Percentiles rank a stretch among this genome's conserved stretches.
Conservation (phyloP, 1,140 invertebrate genomes). For the Aphelenchoides besseyi region DNA sequence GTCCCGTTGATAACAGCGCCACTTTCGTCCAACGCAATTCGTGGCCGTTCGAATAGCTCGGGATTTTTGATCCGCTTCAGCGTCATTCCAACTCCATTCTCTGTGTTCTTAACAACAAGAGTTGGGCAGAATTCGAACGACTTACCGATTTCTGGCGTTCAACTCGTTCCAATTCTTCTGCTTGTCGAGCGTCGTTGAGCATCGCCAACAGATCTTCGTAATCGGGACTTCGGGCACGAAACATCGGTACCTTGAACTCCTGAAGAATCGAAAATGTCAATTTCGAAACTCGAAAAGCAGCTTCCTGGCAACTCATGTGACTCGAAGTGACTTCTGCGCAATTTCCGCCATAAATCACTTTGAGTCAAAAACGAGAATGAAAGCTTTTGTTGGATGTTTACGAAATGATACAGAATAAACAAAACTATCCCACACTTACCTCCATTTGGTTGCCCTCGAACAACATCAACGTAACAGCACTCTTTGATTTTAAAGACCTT, state of each 20-base stretch:
- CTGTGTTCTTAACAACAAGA: constrained; percentile 13
- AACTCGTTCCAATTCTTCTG: constrained; percentile 21
- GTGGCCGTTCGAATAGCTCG: background rate
- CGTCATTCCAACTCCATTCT: constrained; percentile 26
- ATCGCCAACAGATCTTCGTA: constrained; percentile 34
- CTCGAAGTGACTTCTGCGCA: background rate
- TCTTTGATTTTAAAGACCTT: no score
- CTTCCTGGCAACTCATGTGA: background rate
- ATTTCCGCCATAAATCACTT: no score
- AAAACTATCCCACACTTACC: no score
- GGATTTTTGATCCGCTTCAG: constrained; percentile 35
- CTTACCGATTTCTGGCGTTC: constrained; percentile 18
- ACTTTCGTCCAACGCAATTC: constrained; percentile 34
- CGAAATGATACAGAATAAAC: no score
- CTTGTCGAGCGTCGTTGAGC: constrained; percentile 28
- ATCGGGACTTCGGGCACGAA: constrained; percentile 19
- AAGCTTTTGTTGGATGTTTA: no score
- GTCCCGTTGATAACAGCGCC: constrained; percentile 41
- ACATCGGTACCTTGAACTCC: constrained; percentile 4
- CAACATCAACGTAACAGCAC: no score
- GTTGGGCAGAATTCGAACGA: constrained; percentile 13
- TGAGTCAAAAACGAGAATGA: no score
- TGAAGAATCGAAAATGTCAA: background rate
- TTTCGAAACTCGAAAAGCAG: background rate
- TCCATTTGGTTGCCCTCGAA: no score